Base-by-base conservation (phyloP, 2,113 vertebrate genomes). In the Bos indicus region DNA sequence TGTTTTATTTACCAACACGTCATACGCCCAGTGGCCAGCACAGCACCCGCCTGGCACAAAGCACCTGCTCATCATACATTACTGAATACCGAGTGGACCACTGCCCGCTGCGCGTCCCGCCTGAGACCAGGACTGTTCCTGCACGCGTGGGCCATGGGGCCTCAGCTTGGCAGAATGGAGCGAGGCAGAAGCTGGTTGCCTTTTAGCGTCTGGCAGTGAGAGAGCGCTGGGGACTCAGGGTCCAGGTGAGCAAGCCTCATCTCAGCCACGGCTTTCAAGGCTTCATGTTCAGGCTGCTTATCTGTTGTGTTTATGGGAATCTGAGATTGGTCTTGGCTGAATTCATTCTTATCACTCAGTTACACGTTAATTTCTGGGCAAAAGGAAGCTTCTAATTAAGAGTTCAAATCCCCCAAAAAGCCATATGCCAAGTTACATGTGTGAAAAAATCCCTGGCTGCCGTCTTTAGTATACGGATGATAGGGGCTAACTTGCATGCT, bases 361-460 rank as follows among this genome's bases (percentile, higher is more conserved):
- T 93, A 56, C 59, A 94, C 9, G 40, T 64, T 97, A 78, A 92
- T 95, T 96, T 96, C 84, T 96, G 90, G 80, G 83, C 94, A 88
- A 97, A 97, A 91, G 64, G 52, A 90, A 97, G 81, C 78, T 97
- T 93, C 60, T 89, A 83, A 95, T 93, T 94, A 97, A 89, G 91
- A 97, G 88, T 95, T 97, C 86, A 91, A 94, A 82, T 94, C 26
- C 57, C 67, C 67, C 7, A 3, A 57, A 57, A 90, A 94, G 88
- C 57, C 83, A 91, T 96, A 86, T 60, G 92, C 62, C 93, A 94
- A 92, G 60, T 17, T 15, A 77, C 52, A 84, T 81, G 46, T 51
- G 64, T 85, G 78, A 62, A 80, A 82, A 96, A 89, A 86, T 92
- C 60, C 40, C 82, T 17, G 12, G 28, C 82, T 95, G n/a, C 30